phyloP scores from a whole-genome alignment of 2,888 invertebrate species.

The Trissolcus brochymenae region DNA sequence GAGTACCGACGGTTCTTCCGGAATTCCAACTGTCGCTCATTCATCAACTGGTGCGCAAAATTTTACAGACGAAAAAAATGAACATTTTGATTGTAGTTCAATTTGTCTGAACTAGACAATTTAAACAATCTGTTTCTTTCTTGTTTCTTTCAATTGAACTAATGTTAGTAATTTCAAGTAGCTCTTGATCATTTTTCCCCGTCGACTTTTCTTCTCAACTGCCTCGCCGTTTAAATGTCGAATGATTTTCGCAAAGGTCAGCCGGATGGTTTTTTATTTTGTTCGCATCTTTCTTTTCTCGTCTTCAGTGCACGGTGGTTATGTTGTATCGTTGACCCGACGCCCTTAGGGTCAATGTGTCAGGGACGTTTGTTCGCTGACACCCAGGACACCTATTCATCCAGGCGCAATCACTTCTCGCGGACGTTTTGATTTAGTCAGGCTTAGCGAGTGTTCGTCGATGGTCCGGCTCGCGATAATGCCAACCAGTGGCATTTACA shows the following conservation, averaged over 20 bases:
- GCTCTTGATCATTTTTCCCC: constrained; percentile 34
- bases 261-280: constrained; percentile 25
- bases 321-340: constrained; percentile 57
- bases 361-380: constrained; percentile 64
- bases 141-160: too few relatives aligned
- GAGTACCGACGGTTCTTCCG: too few relatives aligned
- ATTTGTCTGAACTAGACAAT: too few relatives aligned
- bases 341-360: constrained; percentile 67
- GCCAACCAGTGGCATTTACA: constrained; percentile 76
- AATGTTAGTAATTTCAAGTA: constrained; percentile 19
- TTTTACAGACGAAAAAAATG: too few relatives aligned
- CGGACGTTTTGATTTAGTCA: constrained; percentile 62
- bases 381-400: constrained; percentile 61
- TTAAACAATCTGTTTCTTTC: too few relatives aligned
- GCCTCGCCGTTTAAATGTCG: constrained; percentile 52
- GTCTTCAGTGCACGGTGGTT: constrained; percentile 5
- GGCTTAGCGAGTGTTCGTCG: constrained; percentile 71
- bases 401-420: constrained; percentile 56
- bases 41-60: too few relatives aligned
- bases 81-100: not conserved
- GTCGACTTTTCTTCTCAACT: constrained; percentile 3
- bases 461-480: constrained; percentile 68
- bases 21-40: too few relatives aligned
- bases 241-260: constrained; percentile 58
- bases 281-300: constrained; percentile 25